A percentile compares a stretch with the other conserved stretches of the same genome.
Conservation (phyloP, 2,113 vertebrate species). For the Bos indicus region DNA sequence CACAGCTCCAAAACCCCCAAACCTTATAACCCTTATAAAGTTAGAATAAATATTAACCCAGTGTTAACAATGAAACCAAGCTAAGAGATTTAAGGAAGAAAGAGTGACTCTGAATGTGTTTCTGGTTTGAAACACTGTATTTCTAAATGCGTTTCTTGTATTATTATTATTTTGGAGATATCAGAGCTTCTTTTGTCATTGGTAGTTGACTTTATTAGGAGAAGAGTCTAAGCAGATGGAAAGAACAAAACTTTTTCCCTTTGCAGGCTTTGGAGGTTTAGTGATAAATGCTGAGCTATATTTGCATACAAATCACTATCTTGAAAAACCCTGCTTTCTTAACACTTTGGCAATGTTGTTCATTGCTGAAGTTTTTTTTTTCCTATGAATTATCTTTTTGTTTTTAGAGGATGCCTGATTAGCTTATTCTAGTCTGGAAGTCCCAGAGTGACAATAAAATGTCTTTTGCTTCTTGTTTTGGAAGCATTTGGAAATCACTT, state of each 20-base stretch:
- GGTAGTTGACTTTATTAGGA: constrained; percentile 67
- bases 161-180: neutral
- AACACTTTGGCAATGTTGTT: constrained; percentile 63
- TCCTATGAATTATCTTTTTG: constrained; percentile 46
- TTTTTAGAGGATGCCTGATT: constrained; percentile 69
- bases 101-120: neutral
- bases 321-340: constrained; percentile 61
- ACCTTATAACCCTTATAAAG: neutral
- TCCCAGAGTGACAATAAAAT: constrained; percentile 59
- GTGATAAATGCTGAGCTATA: constrained; percentile 64
- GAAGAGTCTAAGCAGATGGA: constrained; percentile 68
- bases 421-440: constrained; percentile 69
- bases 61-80: neutral
- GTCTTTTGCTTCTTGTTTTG: constrained; percentile 70
- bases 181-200: constrained; percentile 7
- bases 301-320: constrained; percentile 77
- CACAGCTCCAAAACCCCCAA: neutral
- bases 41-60: neutral
- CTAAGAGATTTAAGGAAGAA: neutral
- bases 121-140: neutral
- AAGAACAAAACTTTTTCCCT: constrained; percentile 43
- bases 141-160: neutral
- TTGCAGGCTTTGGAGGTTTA: constrained; percentile 68
- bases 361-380: constrained; percentile 65
- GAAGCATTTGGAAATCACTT: constrained; percentile 64